Base-by-base conservation (phyloP, 2,888 invertebrate species). In the Nowickia ferox region DNA sequence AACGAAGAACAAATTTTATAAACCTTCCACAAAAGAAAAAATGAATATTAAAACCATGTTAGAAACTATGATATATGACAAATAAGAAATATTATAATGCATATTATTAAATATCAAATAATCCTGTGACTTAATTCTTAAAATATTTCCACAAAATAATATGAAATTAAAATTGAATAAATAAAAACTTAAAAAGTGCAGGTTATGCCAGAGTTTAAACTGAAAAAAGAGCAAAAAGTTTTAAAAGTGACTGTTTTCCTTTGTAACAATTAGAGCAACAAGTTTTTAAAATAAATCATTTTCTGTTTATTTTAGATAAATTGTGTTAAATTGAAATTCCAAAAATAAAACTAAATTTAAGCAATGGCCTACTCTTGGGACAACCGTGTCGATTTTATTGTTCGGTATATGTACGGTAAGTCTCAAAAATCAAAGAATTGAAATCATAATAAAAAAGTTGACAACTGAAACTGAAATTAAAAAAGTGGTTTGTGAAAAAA, bases 301-400 rank as follows among this genome's bases (percentile, higher is more conserved):
- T 66, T 38, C 22, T 79, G 69, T 82, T 84, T 65, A 78, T 87
- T 78, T 87, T 88, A 84, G 86, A 88, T 87, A 86, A 84, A 88
- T 89, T 89, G 88, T 90, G 89, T 89, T 83, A 85, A 87, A 85
- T 71, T 79, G 69, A 75, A 87, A 82, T 86, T 84, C 69, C 87
- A 86, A 65, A 84, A 80, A 55, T 38, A 85, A n/a, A 82, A 63
- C 72, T 8, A 87, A 87, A 78, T 77, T 87, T 86, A 76, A 83
- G 88, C 87, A 90, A 96, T 96, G 96, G 96, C 96, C 82, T 96
- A 96, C 93, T 95, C 95, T 91, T 97, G 97, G 97, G 96, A 97
- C 91, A 97, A 96, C 93, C 94, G 97, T 92, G 96, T 97, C 88
- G 95, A 95, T 91, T 97, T 97, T 93, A 95, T 97, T 91, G 96